Base-by-base conservation (phyloP, 2,888 invertebrate genomes). In the Dicycla oo region DNA sequence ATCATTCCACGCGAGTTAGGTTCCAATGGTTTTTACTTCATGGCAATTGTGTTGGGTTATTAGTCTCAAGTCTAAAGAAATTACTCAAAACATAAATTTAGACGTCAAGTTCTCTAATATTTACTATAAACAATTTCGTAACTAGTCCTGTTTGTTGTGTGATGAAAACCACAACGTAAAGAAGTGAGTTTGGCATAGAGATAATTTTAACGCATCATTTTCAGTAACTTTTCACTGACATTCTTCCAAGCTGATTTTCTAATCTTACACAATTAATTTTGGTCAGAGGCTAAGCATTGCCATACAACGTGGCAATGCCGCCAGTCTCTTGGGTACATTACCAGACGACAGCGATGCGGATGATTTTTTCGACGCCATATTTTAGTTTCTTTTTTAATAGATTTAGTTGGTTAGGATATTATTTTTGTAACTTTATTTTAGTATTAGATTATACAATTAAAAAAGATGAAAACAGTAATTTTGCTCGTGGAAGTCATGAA, bases 11-110 rank as follows among this genome's bases (percentile, higher is more conserved):
- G 63, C 23, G 23, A 34, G 54, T 66, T 23, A 34, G 18, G 38
- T 40, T 78, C 13, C 38, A 40, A 38, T 53, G 15, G 10, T 30
- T 56, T 75, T 18, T 65, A 65, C 73, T 68, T 69, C 65, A 69
- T 23, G 2, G 13, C n/a, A 30, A 13, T 43, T n/a, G 26, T 56
- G 20, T 26, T 47, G 54, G 40, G 49, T 58, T 58, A 20, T 74
- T 69, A 11, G 62, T 34, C 18, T 30, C 15, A 47, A 67, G 20
- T 20, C 2, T 58, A 15, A 13, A 23, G 4, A 7, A 56, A 66
- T 68, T 49, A 53, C 26, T 34, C 11, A 49, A 30, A 54, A 45
- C 54, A 40, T 3, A 45, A 66, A 62, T 51, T 18, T 15, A 63
- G 30, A 65, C 53, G n/a, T 69, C 11, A 26, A 30, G 18, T 66